Evolutionary conservation across 1,140 invertebrate species (phyloP).

Genomic region (Ruditapes philippinarum): DNA sequence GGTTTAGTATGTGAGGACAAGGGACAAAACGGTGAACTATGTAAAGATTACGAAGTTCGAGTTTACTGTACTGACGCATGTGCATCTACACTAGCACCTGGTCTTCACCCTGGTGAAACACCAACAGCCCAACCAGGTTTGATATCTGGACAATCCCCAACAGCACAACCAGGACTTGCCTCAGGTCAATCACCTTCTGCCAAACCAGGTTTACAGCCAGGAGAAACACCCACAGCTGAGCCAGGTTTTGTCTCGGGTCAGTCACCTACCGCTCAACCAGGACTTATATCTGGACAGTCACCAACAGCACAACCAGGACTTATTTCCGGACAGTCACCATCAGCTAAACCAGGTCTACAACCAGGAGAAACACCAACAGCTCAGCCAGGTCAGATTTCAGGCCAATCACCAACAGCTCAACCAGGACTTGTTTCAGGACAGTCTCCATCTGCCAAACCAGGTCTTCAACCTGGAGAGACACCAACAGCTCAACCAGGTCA

Average conservation of each 20-base stretch:
- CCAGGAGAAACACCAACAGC: conserved; percentile 29
- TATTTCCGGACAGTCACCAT: not conserved
- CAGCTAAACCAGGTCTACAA: not conserved
- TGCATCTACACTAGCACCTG: not conserved
- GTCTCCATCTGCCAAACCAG: conserved; percentile 31
- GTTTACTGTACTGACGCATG: conserved; percentile 78
- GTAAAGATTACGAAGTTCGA: conserved; percentile 78
- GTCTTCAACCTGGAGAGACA: conserved; percentile 19
- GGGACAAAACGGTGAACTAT: conserved; percentile 68
- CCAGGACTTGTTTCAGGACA: conserved; percentile 17
- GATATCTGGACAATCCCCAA: not conserved
- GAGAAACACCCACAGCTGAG: conserved; percentile 12
- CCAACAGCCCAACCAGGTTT: conserved; percentile 52
- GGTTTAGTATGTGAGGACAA: conserved; percentile 78
- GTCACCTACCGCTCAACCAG: conserved; percentile 52
- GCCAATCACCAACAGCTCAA: conserved; percentile 37
- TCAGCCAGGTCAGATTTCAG: not conserved
- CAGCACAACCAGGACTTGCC: not conserved
- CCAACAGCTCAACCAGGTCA: conserved; percentile 48
- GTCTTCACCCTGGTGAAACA: conserved; percentile 45
- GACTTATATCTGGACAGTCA: not conserved
- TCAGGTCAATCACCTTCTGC: conserved; percentile 26
- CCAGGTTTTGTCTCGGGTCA: not conserved
- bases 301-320: conserved; percentile 23
- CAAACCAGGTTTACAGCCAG: not conserved